phyloP scores from a whole-genome alignment of 1,140 invertebrate genomes.

The Nymphalis io region DNA sequence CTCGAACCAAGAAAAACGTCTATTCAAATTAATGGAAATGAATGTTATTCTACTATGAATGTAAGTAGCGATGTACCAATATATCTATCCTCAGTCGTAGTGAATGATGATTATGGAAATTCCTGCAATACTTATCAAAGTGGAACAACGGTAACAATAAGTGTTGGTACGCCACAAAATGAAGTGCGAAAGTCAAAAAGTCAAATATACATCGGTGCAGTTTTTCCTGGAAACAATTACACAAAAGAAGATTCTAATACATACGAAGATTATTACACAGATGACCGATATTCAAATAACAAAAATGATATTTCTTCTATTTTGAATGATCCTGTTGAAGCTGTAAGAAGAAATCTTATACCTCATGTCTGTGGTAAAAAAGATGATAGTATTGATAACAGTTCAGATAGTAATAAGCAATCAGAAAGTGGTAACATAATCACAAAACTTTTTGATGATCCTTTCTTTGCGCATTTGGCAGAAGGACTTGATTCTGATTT shows the following conservation, averaged over 20 bases:
- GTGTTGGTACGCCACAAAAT: conserved; percentile 70
- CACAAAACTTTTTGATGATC: conserved; percentile 82
- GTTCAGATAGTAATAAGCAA: conserved; percentile 40
- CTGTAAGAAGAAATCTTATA: conserved; percentile 85
- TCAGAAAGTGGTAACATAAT: conserved; percentile 76
- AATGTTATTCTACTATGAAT: conserved; percentile 85
- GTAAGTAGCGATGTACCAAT: conserved; percentile 82
- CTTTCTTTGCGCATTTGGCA: conserved; percentile 82
- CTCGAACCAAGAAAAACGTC: conserved; percentile 85
- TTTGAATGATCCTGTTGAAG: conserved; percentile 85
- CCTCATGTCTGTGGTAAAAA: conserved; percentile 86
- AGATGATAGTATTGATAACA: conserved; percentile 43
- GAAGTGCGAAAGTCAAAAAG: conserved; percentile 71
- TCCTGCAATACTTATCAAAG: conserved; percentile 72
- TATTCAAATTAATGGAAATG: conserved; percentile 87
- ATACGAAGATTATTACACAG: conserved; percentile 70
- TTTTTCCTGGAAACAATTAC: conserved; percentile 53
- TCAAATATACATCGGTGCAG: conserved; percentile 78
- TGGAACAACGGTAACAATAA: conserved; percentile 82
- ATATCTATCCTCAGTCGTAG: conserved; percentile 85
- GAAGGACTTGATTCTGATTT: conserved; percentile 82
- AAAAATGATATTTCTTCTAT: conserved; percentile 79
- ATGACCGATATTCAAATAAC: conserved; percentile 40
- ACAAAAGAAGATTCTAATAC: conserved; percentile 61
- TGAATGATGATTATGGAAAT: conserved; percentile 80